These are phyloP conservation scores for Hirudinaria manillensis DNA, from an alignment of 2,888 invertebrate species.

Conservation along the genomic window DNA sequence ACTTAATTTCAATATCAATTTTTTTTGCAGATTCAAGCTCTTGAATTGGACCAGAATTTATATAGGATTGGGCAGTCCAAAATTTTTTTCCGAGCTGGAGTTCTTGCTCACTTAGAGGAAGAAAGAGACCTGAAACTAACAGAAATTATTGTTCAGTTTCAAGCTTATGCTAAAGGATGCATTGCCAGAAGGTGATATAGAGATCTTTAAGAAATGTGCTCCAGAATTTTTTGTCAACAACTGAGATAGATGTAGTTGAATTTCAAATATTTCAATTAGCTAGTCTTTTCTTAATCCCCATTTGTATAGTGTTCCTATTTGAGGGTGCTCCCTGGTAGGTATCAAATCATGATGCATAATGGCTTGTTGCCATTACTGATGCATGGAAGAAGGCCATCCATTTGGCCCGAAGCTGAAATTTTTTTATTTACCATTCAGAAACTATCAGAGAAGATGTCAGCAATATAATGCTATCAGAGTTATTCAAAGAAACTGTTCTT, in stretches of 20 bases:
- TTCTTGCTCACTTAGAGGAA: slow-evolving; percentile 95
- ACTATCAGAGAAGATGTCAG: slow-evolving; percentile 92
- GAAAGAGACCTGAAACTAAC: slow-evolving; percentile 98
- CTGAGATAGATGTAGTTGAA: too few relatives aligned
- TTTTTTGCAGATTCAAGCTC: slow-evolving; percentile 67
- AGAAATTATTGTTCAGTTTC: slow-evolving; percentile 94
- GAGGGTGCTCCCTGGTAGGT: too few relatives aligned
- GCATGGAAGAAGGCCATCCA: too few relatives aligned
- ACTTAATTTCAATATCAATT: not conserved
- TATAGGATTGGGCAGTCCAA: slow-evolving; percentile 98
- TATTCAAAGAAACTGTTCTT: slow-evolving; percentile 96
- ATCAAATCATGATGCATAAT: too few relatives aligned
- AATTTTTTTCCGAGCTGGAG: slow-evolving; percentile 93
- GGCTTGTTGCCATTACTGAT: too few relatives aligned
- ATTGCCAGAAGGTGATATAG: slow-evolving; percentile 67
- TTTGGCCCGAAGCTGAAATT: too few relatives aligned
- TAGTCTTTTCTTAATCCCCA: too few relatives aligned
- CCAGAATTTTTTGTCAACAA: too few relatives aligned
- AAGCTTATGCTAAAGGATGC: slow-evolving; percentile 89
- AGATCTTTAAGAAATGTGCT: not conserved
- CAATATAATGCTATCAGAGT: slow-evolving; percentile 97
- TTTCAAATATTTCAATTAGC: too few relatives aligned
- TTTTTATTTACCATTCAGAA: slow-evolving; percentile 54
- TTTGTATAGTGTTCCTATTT: too few relatives aligned
- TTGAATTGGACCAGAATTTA: slow-evolving; percentile 91